A percentile compares a stretch with the other conserved stretches of the same genome.
phyloP scores from a whole-genome alignment of 1,140 invertebrate genomes.

The Epicauta chinensis region DNA sequence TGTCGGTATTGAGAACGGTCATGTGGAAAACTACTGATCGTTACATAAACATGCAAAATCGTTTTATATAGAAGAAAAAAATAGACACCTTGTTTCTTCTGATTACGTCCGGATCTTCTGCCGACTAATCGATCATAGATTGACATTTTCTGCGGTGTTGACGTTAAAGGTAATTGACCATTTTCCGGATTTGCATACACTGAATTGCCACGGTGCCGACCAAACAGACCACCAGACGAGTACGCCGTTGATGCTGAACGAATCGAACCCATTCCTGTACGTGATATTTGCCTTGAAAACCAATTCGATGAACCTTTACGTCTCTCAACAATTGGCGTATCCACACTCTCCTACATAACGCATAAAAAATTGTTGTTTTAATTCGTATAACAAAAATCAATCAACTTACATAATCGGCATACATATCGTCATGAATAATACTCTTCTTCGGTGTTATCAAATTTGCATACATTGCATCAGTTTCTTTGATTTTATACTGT shows the following conservation, averaged over 20 bases:
- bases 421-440: slow-evolving; percentile 68
- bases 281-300: slow-evolving; percentile 74
- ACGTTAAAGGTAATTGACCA: slow-evolving; percentile 46
- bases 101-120: slow-evolving; percentile 65
- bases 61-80: not conserved
- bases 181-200: slow-evolving; percentile 75
- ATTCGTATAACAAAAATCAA: not conserved
- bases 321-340: slow-evolving; percentile 74
- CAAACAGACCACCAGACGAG: slow-evolving; percentile 71
- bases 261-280: slow-evolving; percentile 77
- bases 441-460: slow-evolving; percentile 46
- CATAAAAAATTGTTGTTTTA: not conserved
- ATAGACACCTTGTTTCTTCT: slow-evolving; percentile 41
- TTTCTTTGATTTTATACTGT: slow-evolving; percentile 74
- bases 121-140: slow-evolving; percentile 74
- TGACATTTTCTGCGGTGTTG: slow-evolving; percentile 60
- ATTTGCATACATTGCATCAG: slow-evolving; percentile 76
- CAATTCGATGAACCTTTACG: slow-evolving; percentile 64
- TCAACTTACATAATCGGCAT: slow-evolving; percentile 72
- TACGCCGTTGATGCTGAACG: slow-evolving; percentile 76
- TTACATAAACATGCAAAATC: not conserved
- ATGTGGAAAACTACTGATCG: not conserved
- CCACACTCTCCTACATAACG: slow-evolving; percentile 68
- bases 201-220: slow-evolving; percentile 48
- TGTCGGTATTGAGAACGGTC: not conserved